phyloP scores from a whole-genome alignment of 2,113 vertebrate species.

The Anhinga anhinga region DNA sequence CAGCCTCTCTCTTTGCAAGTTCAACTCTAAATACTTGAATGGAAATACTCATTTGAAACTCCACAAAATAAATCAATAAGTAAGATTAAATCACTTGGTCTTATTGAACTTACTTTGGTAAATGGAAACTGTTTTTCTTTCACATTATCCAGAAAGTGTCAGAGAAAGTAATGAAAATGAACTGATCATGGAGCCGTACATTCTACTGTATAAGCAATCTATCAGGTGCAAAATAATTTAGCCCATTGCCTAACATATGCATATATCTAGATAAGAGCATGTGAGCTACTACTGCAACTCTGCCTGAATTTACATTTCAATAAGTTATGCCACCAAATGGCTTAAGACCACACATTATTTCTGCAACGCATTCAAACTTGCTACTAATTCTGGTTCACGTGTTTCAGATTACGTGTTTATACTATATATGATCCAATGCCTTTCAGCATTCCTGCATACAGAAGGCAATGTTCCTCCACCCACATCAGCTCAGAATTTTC shows the following conservation, averaged over 20 bases:
- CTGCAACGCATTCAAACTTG: background rate
- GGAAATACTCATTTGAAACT: background rate
- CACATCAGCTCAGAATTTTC: background rate
- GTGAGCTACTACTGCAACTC: background rate
- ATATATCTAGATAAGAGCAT: background rate
- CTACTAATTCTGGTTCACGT: background rate
- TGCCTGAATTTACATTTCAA: background rate
- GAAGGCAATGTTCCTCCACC: background rate
- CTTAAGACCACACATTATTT: background rate
- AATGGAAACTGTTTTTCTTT: background rate
- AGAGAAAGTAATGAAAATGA: background rate
- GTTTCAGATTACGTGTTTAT: background rate
- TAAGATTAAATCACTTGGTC: background rate
- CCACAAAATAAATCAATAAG: background rate
- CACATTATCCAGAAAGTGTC: background rate
- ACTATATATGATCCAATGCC: background rate
- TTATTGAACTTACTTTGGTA: background rate
- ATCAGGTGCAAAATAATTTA: background rate
- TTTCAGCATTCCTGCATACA: background rate
- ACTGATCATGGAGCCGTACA: background rate
- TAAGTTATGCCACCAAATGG: background rate
- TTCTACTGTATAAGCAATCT: background rate
- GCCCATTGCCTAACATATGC: background rate
- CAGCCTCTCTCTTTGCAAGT: background rate
- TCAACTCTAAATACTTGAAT: background rate